Base-by-base conservation (phyloP, 53 echinoderm and acorn worm species). In the Holothuria leucospilota region DNA sequence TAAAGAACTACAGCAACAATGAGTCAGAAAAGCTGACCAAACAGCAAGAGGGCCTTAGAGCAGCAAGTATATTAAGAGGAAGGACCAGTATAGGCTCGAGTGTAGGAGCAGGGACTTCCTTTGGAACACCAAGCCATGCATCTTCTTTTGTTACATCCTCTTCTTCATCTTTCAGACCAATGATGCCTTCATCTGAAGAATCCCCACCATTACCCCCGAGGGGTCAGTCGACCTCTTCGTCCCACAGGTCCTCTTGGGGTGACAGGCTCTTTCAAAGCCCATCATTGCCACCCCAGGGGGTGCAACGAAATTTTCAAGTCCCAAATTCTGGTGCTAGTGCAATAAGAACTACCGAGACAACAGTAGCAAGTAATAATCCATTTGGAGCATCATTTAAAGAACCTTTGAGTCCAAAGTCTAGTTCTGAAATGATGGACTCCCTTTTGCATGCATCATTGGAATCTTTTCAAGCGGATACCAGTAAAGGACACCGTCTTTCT, bases 1-100 rank as follows among this genome's bases (percentile, higher is more conserved):
- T 96, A 85, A 93, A 91, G 59, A 93, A 89, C 25, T 96, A 91
- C 69, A 82, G 71, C 51, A 71, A 85, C 8, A 52, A 39, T 29
- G 39, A 62, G 25, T 24, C 69, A 49, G 82, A 83, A 24, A 65
- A 39, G 28, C 34, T n/a, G 1, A 41, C 39, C 0, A 83, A 83
- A 42, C 15, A 23, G 24, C 18, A 38, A 13, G 83, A 83, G 11
- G 83, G 83, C 6, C 27, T 42, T 21, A 64, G 64, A n/a, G 65
- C 68, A 21, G 64, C 83, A 13, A 28, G 40, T 42, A 66, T 66
- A 21, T 23, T 83, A 10, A 29, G 81, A 15, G 81, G 61, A 2
- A 51, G 62, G 8, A 25, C 6, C 8, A 81, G 81, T 16, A 30
- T 81, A 12, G 34, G 81, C 12, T 38, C n/a, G 2, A 67, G 56